These are phyloP conservation scores for Himalopsyche tibetana DNA, from an alignment of 2,888 invertebrate genomes.

Conservation along the genomic window DNA sequence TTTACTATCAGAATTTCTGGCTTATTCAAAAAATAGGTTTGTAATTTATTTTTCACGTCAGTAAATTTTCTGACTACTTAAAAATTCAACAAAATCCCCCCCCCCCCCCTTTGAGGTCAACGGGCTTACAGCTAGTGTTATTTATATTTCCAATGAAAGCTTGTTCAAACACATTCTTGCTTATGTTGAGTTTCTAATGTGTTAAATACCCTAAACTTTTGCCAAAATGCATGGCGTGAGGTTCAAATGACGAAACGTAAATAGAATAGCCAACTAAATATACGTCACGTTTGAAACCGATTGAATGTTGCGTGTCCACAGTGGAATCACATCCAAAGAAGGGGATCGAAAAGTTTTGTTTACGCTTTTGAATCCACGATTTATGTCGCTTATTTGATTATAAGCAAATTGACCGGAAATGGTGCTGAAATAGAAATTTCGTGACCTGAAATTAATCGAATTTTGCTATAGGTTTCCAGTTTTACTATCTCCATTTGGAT, in stretches of 20 bases:
- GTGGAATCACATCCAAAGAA: not conserved
- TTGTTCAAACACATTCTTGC: too few relatives aligned
- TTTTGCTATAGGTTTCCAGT: conserved; percentile 58
- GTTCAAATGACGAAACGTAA: not conserved
- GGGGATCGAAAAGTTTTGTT: conserved; percentile 57
- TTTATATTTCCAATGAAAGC: too few relatives aligned
- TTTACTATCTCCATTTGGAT: not conserved
- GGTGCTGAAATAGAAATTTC: conserved; percentile 62
- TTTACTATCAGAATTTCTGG: too few relatives aligned
- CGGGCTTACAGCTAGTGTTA: too few relatives aligned
- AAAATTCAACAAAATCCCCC: too few relatives aligned
- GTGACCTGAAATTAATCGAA: conserved; percentile 61
- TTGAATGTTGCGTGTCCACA: not conserved
- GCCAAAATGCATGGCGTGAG: not conserved
- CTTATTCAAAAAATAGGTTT: too few relatives aligned
- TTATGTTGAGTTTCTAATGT: not conserved
- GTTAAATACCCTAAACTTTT: not conserved
- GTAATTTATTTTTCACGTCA: too few relatives aligned
- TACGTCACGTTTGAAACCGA: not conserved
- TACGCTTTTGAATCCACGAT: conserved; percentile 47
- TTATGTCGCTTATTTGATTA: conserved; percentile 58
- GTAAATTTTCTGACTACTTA: too few relatives aligned
- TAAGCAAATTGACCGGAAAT: conserved; percentile 64
- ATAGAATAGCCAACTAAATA: not conserved
- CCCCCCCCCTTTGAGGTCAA: too few relatives aligned